phyloP scores from a whole-genome alignment of 2,797 vertebrate species.

The Microhierax caerulescens region DNA sequence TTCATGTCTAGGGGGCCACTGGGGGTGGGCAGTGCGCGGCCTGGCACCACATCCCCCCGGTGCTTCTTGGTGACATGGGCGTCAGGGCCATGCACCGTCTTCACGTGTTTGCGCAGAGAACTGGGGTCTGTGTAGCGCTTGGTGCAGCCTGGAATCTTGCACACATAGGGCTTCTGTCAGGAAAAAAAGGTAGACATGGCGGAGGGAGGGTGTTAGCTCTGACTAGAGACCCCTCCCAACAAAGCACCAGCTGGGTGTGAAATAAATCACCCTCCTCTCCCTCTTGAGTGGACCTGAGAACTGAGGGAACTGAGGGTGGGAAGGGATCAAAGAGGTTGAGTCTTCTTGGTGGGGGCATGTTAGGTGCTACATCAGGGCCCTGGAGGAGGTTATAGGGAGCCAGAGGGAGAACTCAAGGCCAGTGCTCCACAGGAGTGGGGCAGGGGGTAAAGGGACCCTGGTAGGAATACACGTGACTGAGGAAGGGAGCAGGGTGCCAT shows the following conservation, averaged over 20 bases:
- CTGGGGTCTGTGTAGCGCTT: conserved; percentile 98
- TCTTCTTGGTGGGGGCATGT: fast-evolving
- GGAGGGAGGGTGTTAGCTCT: fast-evolving
- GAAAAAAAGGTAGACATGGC: fast-evolving
- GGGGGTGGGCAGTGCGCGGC: conserved; percentile 56
- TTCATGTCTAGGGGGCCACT: conserved; percentile 81
- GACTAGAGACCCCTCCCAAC: background rate
- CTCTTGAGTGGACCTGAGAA: fast-evolving
- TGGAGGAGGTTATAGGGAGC: background rate
- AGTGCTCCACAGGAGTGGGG: background rate
- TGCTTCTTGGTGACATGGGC: conserved; percentile 98
- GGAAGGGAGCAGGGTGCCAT: background rate
- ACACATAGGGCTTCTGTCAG: conserved; percentile 92
- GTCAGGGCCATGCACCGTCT: conserved; percentile 95
- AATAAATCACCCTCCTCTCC: background rate
- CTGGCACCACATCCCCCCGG: conserved; percentile 85
- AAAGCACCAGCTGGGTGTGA: background rate
- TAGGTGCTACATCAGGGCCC: too few relatives aligned
- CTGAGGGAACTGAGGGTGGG: background rate
- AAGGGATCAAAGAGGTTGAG: background rate
- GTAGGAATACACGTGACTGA: background rate
- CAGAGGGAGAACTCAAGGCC: background rate
- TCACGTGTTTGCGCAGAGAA: conserved; percentile 94
- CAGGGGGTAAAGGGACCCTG: background rate
- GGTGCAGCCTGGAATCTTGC: conserved; percentile 96